Evolutionary conservation across 2,888 invertebrate species (phyloP).

Genomic region (Zaprionus lineosus): DNA sequence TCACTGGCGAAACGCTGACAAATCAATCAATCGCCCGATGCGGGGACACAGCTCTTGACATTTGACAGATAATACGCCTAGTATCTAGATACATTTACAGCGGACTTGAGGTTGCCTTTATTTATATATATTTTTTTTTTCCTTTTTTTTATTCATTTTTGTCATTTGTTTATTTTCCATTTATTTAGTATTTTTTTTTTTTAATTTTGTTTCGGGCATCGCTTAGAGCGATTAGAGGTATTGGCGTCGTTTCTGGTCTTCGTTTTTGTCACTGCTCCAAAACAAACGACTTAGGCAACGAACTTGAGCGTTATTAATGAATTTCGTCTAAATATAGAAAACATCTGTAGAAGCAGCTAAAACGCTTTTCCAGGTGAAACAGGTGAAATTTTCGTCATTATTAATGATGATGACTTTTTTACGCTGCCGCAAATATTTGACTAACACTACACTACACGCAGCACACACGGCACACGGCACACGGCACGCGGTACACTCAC

Average conservation of each 20-base stretch:
- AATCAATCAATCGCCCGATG: constrained; percentile 61
- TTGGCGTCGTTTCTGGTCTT: constrained; percentile 8
- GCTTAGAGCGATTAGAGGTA: background rate
- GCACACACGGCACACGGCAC: background rate
- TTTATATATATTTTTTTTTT: background rate
- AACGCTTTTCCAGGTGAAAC: constrained; percentile 67
- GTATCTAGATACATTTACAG: constrained; percentile 6
- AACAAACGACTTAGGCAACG: constrained; percentile 48
- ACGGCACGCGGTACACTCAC: constrained; percentile 13
- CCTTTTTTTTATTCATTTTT: too few relatives aligned
- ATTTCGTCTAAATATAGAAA: constrained; percentile 67
- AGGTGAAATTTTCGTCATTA: constrained; percentile 74
- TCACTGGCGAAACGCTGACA: constrained; percentile 56
- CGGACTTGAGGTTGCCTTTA: constrained; percentile 7
- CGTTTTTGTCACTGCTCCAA: constrained; percentile 36
- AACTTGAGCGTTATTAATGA: constrained; percentile 59
- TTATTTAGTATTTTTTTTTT: too few relatives aligned
- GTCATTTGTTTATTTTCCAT: too few relatives aligned
- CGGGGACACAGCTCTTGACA: constrained; percentile 33
- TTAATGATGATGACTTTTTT: constrained; percentile 77
- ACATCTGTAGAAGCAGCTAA: constrained; percentile 28
- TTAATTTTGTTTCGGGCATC: too few relatives aligned
- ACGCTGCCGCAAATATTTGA: constrained; percentile 70
- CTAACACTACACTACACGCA: constrained; percentile 56
- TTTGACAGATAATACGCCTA: constrained; percentile 48